Conservation (phyloP, 1,140 invertebrate genomes). For the Scylla paramamosain region DNA sequence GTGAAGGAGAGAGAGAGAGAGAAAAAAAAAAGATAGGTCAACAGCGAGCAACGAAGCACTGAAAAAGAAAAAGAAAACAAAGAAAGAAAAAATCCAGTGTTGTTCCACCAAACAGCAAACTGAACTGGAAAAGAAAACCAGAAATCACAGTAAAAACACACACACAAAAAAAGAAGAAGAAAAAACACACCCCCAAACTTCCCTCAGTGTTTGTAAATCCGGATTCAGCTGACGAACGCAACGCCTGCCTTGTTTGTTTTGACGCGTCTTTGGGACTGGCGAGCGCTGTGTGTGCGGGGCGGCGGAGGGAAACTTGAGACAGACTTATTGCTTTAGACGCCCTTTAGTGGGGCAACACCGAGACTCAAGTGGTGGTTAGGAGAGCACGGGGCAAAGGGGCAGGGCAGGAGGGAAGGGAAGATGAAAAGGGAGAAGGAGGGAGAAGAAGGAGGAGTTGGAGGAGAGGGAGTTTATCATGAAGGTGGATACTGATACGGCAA, state of each 20-base stretch:
- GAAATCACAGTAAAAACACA: too few species aligned
- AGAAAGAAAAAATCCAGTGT: neutral
- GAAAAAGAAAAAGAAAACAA: too few species aligned
- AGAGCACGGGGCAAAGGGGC: neutral
- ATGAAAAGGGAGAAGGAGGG: neutral
- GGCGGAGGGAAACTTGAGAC: neutral
- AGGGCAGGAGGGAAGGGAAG: neutral
- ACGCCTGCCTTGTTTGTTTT: neutral
- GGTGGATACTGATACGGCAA: neutral
- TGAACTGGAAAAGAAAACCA: neutral
- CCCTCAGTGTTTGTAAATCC: neutral
- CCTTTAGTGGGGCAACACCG: neutral
- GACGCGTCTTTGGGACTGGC: neutral
- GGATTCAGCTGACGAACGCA: neutral
- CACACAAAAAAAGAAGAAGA: too few species aligned
- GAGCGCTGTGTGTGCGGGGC: neutral
- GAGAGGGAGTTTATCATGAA: neutral
- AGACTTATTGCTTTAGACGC: neutral
- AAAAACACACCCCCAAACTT: too few species aligned
- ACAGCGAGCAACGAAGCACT: too few species aligned
- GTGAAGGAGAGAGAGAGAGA: neutral
- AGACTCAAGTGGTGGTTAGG: neutral
- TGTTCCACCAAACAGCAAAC: neutral
- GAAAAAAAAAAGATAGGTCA: neutral
- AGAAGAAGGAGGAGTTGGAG: neutral